A percentile compares a stretch with the other conserved stretches of the same genome.
Conservation (phyloP, 2,113 vertebrate genomes). For the Furnarius figulus region DNA sequence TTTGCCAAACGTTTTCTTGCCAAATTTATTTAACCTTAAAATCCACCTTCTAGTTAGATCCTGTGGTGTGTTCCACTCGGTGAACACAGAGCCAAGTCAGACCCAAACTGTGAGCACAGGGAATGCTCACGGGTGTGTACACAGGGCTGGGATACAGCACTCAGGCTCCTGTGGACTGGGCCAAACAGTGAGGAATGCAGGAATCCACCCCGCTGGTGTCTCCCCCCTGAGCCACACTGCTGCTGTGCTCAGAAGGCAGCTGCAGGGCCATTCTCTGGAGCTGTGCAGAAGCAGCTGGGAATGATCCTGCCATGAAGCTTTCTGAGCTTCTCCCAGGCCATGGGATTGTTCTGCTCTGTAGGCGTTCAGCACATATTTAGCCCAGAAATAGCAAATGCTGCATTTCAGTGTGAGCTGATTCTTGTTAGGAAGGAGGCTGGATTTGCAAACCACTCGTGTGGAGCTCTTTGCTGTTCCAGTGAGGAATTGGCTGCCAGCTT, state of each 20-base stretch:
- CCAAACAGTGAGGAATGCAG: neutral
- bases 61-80: neutral
- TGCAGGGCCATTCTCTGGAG: neutral
- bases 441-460: neutral
- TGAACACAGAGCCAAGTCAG: neutral
- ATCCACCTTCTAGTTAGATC: neutral
- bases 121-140: neutral
- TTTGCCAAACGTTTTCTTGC: neutral
- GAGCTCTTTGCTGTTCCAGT: neutral
- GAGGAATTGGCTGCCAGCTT: conserved; percentile 1
- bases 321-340: neutral
- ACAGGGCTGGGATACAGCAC: neutral
- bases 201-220: too few species aligned
- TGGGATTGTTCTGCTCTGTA: neutral
- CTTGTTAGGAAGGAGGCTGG: neutral
- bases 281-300: neutral
- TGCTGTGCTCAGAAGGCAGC: neutral
- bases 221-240: fast-evolving
- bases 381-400: neutral
- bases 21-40: neutral
- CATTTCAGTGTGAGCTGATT: neutral
- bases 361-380: neutral
- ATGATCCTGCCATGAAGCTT: neutral
- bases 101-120: neutral
- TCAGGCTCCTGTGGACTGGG: neutral